A percentile compares a stretch with the other conserved stretches of the same genome.
phyloP scores from a whole-genome alignment of 1,140 invertebrate species.

The Trichogramma pretiosum region DNA sequence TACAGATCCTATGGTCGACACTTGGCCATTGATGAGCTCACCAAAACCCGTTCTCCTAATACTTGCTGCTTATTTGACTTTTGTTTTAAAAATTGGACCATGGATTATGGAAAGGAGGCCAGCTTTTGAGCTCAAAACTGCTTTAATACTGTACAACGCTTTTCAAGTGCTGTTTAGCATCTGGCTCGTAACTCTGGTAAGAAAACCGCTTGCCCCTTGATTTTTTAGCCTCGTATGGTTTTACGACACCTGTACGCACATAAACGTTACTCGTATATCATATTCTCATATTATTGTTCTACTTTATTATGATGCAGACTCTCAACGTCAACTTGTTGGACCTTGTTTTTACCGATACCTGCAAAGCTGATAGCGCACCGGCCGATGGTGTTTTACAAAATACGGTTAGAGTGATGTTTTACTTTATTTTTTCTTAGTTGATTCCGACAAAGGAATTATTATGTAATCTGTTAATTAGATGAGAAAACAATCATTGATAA shows the following conservation, averaged over 20 bases:
- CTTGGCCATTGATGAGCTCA: constrained; percentile 66
- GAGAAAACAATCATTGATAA: too few relatives aligned
- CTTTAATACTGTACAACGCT: constrained; percentile 62
- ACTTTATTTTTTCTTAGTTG: constrained; percentile 8
- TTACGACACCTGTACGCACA: too few relatives aligned
- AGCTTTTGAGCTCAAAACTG: constrained; percentile 54
- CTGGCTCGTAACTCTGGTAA: constrained; percentile 54
- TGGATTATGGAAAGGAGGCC: constrained; percentile 59
- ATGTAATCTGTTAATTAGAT: too few relatives aligned
- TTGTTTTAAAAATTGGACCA: constrained; percentile 63
- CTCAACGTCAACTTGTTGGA: constrained; percentile 14
- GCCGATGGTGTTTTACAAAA: constrained; percentile 17
- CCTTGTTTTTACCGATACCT: constrained; percentile 10
- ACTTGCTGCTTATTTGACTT: constrained; percentile 53
- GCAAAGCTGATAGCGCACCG: not conserved
- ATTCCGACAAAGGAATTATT: too few relatives aligned
- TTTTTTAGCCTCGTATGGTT: too few relatives aligned
- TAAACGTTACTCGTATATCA: too few relatives aligned
- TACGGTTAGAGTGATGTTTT: constrained; percentile 21
- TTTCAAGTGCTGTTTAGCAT: constrained; percentile 59
- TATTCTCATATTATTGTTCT: too few relatives aligned
- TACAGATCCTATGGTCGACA: constrained; percentile 52
- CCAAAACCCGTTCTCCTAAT: constrained; percentile 58
- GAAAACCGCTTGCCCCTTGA: constrained; percentile 13
- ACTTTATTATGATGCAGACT: constrained; percentile 22